These are phyloP conservation scores for Ceratina australensis DNA, from an alignment of 1,140 invertebrate genomes.

Conservation along the genomic window DNA sequence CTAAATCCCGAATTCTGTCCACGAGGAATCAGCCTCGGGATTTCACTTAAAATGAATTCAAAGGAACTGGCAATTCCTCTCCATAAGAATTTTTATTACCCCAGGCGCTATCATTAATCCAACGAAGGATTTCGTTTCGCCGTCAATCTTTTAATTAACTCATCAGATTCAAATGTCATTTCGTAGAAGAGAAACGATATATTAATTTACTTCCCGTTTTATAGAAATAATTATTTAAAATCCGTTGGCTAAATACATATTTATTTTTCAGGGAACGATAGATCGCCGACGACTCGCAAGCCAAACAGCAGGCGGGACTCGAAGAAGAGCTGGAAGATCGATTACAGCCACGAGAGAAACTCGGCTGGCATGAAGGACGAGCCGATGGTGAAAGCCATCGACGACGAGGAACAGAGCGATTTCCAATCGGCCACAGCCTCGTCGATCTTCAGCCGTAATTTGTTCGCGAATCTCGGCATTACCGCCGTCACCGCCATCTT, in stretches of 20 bases:
- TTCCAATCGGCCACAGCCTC: slow-evolving; percentile 73
- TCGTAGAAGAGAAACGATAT: too few relatives aligned
- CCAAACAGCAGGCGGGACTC: slow-evolving; percentile 71
- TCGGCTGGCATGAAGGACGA: slow-evolving; percentile 71
- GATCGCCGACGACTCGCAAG: slow-evolving; percentile 67
- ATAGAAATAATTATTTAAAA: too few relatives aligned
- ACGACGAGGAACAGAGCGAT: slow-evolving; percentile 68
- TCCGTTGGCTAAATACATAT: too few relatives aligned
- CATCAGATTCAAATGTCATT: too few relatives aligned
- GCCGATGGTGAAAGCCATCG: slow-evolving; percentile 66
- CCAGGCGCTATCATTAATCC: too few relatives aligned
- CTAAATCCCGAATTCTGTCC: neutral
- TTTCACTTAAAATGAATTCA: neutral
- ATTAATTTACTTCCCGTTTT: too few relatives aligned
- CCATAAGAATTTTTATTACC: too few relatives aligned
- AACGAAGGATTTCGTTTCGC: too few relatives aligned
- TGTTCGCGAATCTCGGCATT: slow-evolving; percentile 52
- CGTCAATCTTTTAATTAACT: too few relatives aligned
- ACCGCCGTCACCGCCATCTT: slow-evolving; percentile 61
- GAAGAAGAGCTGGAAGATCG: slow-evolving; percentile 72
- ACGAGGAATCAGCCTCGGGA: neutral
- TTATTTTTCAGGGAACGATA: slow-evolving; percentile 66
- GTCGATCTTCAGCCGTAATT: slow-evolving; percentile 60
- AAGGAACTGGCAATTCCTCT: too few relatives aligned
- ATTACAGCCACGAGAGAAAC: slow-evolving; percentile 69